phyloP scores from a whole-genome alignment of 2,888 invertebrate genomes.

The Hypena proboscidalis region DNA sequence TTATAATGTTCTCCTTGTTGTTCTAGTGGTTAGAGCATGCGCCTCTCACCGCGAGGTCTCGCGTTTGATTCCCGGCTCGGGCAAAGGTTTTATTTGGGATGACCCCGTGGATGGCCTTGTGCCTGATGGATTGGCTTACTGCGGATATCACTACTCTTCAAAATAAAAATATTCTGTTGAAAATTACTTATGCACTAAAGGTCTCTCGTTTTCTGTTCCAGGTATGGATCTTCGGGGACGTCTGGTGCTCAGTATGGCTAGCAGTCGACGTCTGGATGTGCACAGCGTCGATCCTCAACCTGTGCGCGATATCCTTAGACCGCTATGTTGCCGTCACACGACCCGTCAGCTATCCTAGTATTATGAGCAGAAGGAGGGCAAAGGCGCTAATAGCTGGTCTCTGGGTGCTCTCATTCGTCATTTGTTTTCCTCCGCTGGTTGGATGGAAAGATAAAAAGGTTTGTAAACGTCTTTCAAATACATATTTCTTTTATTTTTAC shows the following conservation, averaged over 20 bases:
- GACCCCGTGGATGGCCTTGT: too few relatives aligned
- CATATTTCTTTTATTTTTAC: too few relatives aligned
- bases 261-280: constrained; percentile 99
- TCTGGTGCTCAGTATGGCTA: constrained; percentile 98
- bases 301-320: constrained; percentile 97
- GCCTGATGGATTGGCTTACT: too few relatives aligned
- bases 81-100: too few relatives aligned
- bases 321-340: constrained; percentile 98
- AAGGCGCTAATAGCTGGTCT: constrained; percentile 95
- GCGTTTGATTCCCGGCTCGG: too few relatives aligned
- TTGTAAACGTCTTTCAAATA: too few relatives aligned
- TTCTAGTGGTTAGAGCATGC: too few relatives aligned
- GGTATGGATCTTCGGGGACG: constrained; percentile 98
- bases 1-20: too few relatives aligned
- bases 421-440: constrained; percentile 98
- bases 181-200: not conserved
- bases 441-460: constrained; percentile 93
- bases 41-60: too few relatives aligned
- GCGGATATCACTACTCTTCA: not conserved
- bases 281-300: constrained; percentile 98
- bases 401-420: constrained; percentile 98
- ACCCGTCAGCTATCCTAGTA: constrained; percentile 97
- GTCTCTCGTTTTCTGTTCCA: constrained; percentile 59
- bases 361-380: constrained; percentile 94
- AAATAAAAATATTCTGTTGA: not conserved